phyloP scores from a whole-genome alignment of 2,888 invertebrate genomes.

The Anodontia alba region DNA sequence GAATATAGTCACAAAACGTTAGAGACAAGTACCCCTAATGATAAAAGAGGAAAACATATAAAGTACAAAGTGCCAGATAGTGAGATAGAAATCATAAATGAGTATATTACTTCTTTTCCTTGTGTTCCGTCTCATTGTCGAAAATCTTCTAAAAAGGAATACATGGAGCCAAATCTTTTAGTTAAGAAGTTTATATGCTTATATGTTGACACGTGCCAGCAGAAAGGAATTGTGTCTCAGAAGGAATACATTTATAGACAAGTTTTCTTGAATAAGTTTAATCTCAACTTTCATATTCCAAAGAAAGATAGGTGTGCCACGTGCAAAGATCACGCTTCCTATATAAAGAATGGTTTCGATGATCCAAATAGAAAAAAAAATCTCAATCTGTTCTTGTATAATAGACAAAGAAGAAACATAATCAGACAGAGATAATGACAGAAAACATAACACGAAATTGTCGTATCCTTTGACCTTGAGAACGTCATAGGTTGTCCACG shows the following conservation, averaged over 20 bases:
- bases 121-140: conserved; percentile 21
- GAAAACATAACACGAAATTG: neutral
- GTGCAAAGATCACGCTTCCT: neutral
- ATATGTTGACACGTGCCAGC: conserved; percentile 19
- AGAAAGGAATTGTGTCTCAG: neutral
- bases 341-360: neutral
- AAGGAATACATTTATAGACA: conserved; percentile 19
- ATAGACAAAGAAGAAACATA: conserved; percentile 9
- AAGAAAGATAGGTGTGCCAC: conserved; percentile 22
- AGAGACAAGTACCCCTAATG: conserved; percentile 8
- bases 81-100: conserved; percentile 17
- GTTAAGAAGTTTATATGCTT: conserved; percentile 20
- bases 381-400: neutral
- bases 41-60: conserved; percentile 17
- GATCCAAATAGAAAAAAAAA: neutral
- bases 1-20: neutral
- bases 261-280: conserved; percentile 24
- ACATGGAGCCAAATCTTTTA: conserved; percentile 19
- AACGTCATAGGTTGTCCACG: conserved; percentile 18
- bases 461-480: conserved; percentile 20
- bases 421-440: conserved; percentile 20
- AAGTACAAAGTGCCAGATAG: neutral
- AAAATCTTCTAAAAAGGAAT: conserved; percentile 17
- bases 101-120: conserved; percentile 33
- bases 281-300: conserved; percentile 23